These are phyloP conservation scores for Caenorhabditis sp. DNA, from an alignment of 2,888 invertebrate species.

Conservation along the genomic window DNA sequence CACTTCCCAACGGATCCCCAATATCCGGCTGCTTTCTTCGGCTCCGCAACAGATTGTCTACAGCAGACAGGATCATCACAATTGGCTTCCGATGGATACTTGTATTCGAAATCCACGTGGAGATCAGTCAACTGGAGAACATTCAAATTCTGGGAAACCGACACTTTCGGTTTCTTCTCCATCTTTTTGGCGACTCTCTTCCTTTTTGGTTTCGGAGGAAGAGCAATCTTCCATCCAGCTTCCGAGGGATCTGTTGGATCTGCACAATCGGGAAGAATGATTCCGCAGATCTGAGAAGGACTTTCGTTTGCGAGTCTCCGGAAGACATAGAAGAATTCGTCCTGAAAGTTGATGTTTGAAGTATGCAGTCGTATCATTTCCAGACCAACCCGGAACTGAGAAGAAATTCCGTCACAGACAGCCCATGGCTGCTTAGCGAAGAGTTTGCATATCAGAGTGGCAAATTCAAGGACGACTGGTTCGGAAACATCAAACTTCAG, in stretches of 20 bases:
- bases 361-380: background rate
- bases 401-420: constrained; percentile 81
- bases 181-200: constrained; percentile 20
- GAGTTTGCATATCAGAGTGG: constrained; percentile 76
- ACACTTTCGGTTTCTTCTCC: constrained; percentile 1
- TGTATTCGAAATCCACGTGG: constrained; percentile 95
- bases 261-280: constrained; percentile 84
- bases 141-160: constrained; percentile 53
- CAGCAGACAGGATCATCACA: constrained; percentile 97
- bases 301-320: constrained; percentile 70
- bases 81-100: constrained; percentile 91
- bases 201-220: constrained; percentile 60
- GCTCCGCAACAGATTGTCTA: constrained; percentile 73
- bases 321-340: constrained; percentile 81
- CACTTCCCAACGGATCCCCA: constrained; percentile 98
- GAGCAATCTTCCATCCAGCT: constrained; percentile 77
- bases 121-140: constrained; percentile 94
- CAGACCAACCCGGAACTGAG: constrained; percentile 77
- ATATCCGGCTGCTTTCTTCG: constrained; percentile 88
- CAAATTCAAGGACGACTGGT: constrained; percentile 75
- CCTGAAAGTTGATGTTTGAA: constrained; percentile 70
- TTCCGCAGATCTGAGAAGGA: constrained; percentile 79
- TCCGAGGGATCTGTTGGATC: constrained; percentile 84
- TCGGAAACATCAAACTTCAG: constrained; percentile 75
- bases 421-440: constrained; percentile 77